A percentile compares a stretch with the other conserved stretches of the same genome.
Conservation (phyloP, 2,113 vertebrate species). For the Paedocypris sp. region DNA sequence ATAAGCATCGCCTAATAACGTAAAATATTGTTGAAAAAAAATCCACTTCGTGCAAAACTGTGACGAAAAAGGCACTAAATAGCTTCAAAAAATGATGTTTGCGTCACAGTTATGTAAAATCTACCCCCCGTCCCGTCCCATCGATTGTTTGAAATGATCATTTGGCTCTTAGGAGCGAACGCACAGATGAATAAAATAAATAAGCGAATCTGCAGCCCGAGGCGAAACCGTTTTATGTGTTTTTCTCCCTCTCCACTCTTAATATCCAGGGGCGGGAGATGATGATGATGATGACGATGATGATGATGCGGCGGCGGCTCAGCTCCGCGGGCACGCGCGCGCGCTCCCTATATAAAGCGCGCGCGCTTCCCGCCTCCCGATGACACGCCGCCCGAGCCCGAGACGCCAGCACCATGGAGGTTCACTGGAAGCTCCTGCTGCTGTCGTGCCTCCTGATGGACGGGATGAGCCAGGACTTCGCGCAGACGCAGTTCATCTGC, state of each 20-base stretch:
- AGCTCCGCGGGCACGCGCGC: conserved; percentile 46
- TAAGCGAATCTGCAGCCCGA: no score
- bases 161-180: no score
- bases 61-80: no score
- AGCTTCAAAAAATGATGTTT: no score
- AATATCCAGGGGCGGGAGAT: conserved; percentile 30
- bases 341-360: conserved; percentile 53
- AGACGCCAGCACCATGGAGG: conserved; percentile 40
- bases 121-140: no score
- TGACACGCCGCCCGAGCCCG: conserved; percentile 32
- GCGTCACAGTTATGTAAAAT: no score
- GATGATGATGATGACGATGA: conserved; percentile 49
- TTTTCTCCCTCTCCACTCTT: neutral
- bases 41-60: no score
- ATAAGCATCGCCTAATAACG: no score
- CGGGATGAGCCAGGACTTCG: conserved; percentile 70
- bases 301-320: conserved; percentile 55
- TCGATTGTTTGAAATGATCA: no score
- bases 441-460: conserved; percentile 52
- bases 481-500: conserved; percentile 90
- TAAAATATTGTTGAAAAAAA: no score
- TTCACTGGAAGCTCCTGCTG: conserved; percentile 63
- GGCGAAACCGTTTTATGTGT: neutral
- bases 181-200: no score
- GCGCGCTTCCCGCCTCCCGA: conserved; percentile 40